Base-by-base conservation (phyloP, 2,113 vertebrate species). In the Pungitius pungitius region DNA sequence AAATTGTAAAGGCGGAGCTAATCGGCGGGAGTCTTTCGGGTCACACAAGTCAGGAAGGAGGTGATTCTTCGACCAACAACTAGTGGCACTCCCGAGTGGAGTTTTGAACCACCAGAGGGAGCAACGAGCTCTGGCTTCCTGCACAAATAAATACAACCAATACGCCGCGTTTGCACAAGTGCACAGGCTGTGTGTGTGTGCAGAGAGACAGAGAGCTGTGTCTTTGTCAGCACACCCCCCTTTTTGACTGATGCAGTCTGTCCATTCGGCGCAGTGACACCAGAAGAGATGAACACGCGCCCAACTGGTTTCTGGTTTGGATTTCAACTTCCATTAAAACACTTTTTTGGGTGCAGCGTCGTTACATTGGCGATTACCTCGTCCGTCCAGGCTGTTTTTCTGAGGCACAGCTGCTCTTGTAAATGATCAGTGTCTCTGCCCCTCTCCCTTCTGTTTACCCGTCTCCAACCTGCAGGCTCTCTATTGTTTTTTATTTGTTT, bases 401-500 rank as follows among this genome's bases (percentile, higher is more conserved):
- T 43, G 66, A 39, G 55, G 51, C 66, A 58, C 51, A 42, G 69
- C 70, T 69, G 12, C 54, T 52, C 71, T 61, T 72, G 51, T 24
- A 84, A 72, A 58, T 26, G 57, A 69, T 45, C 64, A 10, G 76
- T 73, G 74, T 77, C 77, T 81, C 39, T 65, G 47, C 64, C 66
- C 64, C 66, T 3, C 65, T 58, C 58, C 49, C 54, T 51, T 81
- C 70, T 83, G 72, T 81, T 82, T 82, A 73, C 75, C 60, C 77
- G 77, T 73, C 83, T 72, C 45, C 30, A 76, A 72, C 81, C 75
- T 78, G 77, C 68, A 63, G 52, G 60, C 68, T 78, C 60, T 80
- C 60, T 24, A 26, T 76, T 75, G 63, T 81, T 86, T n/a, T 87
- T 79, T 77, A 68, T 83, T 79, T 77, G 78, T 88, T 89, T 82